Evolutionary conservation across 1,140 invertebrate genomes (phyloP).

Genomic region (Riptortus pedestris): DNA sequence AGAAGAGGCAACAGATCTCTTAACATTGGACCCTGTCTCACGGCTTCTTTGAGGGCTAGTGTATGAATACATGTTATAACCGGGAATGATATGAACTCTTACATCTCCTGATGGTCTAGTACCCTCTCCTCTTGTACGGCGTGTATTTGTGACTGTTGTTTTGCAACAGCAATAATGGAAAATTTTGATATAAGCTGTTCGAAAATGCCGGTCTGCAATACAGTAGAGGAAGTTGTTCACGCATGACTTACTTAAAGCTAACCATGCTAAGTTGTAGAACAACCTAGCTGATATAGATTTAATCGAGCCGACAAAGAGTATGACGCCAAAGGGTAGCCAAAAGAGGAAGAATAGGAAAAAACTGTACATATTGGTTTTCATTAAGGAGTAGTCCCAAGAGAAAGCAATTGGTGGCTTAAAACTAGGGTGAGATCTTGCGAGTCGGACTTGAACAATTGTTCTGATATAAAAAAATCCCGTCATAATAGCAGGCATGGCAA

Average conservation of each 20-base stretch:
- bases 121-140: constrained; percentile 47
- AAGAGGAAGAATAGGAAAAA: constrained; percentile 51
- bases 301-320: constrained; percentile 43
- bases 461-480: constrained; percentile 35
- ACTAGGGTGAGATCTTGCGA: constrained; percentile 40
- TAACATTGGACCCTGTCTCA: constrained; percentile 23
- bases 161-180: constrained; percentile 78
- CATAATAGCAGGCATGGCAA: constrained; percentile 39
- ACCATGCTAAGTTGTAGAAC: constrained; percentile 55
- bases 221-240: constrained; percentile 57
- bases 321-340: constrained; percentile 57
- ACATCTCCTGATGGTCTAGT: constrained; percentile 51
- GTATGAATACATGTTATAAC: constrained; percentile 58
- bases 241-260: constrained; percentile 56
- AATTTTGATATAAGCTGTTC: constrained; percentile 62
- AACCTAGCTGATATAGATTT: constrained; percentile 39
- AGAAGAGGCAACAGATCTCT: constrained; percentile 35
- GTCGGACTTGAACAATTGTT: constrained; percentile 33
- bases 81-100: constrained; percentile 65
- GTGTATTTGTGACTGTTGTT: constrained; percentile 58
- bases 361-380: constrained; percentile 52
- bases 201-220: constrained; percentile 52
- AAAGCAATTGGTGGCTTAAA: constrained; percentile 54
- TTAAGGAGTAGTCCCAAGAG: constrained; percentile 50
- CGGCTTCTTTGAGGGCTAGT: constrained; percentile 44